Percentiles rank a stretch among this genome's conserved stretches.
phyloP scores from a whole-genome alignment of 1,140 invertebrate genomes.

The Penaeus japonicus region DNA sequence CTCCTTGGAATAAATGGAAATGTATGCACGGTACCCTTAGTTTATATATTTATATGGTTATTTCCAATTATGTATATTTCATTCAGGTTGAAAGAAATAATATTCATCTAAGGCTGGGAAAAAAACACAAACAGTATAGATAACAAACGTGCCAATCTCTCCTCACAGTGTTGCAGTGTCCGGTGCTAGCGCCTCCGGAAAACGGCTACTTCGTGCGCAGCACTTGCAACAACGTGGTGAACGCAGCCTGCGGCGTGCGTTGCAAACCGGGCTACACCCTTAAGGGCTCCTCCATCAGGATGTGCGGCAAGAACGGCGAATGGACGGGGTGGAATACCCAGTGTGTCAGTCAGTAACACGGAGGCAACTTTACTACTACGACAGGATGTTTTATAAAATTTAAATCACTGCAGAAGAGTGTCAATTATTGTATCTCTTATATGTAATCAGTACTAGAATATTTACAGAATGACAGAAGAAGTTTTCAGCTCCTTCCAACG shows the following conservation, averaged over 20 bases:
- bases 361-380: too few relatives aligned
- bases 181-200: constrained; percentile 69
- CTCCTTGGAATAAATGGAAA: too few relatives aligned
- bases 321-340: constrained; percentile 74
- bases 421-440: too few relatives aligned
- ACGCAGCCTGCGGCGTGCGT: constrained; percentile 75
- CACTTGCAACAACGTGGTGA: constrained; percentile 73
- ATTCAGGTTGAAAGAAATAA: too few relatives aligned
- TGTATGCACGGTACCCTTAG: too few relatives aligned
- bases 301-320: constrained; percentile 72
- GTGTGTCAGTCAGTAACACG: constrained; percentile 70
- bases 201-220: constrained; percentile 76
- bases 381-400: too few relatives aligned
- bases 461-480: too few relatives aligned
- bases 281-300: constrained; percentile 72
- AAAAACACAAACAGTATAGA: constrained; percentile 47
- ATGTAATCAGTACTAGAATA: too few relatives aligned
- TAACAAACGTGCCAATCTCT: constrained; percentile 59
- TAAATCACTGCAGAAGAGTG: too few relatives aligned
- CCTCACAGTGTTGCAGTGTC: constrained; percentile 66
- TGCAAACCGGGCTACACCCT: constrained; percentile 75
- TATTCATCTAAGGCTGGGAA: neutral
- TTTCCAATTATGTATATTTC: neutral
- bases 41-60: neutral
- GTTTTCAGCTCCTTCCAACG: too few relatives aligned